These are phyloP conservation scores for Argopecten irradians DNA, from an alignment of 1,140 invertebrate species.

Conservation along the genomic window DNA sequence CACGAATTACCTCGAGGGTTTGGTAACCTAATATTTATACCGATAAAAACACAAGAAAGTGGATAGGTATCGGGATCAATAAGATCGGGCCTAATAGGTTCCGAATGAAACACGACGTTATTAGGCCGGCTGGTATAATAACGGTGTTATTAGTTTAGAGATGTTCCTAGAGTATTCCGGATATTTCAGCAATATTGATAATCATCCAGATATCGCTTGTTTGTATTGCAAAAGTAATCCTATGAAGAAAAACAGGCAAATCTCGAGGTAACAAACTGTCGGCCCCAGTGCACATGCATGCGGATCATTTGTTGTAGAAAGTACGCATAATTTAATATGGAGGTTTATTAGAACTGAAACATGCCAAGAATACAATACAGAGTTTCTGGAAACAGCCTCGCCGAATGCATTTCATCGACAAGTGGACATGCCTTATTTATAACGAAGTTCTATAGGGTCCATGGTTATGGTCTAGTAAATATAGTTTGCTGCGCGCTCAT, in stretches of 20 bases:
- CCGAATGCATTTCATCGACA: background rate
- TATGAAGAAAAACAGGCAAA: background rate
- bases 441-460: background rate
- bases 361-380: background rate
- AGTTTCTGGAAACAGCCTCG: background rate
- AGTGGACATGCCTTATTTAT: background rate
- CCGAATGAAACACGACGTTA: background rate
- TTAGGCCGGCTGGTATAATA: background rate
- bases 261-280: background rate
- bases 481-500: constrained; percentile 1
- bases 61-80: background rate
- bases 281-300: background rate
- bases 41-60: background rate
- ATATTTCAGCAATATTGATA: background rate
- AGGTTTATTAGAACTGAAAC: background rate
- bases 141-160: background rate
- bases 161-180: background rate
- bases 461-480: constrained; percentile 15
- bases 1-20: background rate
- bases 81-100: background rate
- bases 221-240: constrained; percentile 6
- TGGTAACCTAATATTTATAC: background rate
- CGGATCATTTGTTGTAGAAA: background rate
- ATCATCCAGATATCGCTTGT: background rate
- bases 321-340: constrained; percentile 9